Conservation (phyloP, 2,113 vertebrate genomes). For the Solea solea region DNA sequence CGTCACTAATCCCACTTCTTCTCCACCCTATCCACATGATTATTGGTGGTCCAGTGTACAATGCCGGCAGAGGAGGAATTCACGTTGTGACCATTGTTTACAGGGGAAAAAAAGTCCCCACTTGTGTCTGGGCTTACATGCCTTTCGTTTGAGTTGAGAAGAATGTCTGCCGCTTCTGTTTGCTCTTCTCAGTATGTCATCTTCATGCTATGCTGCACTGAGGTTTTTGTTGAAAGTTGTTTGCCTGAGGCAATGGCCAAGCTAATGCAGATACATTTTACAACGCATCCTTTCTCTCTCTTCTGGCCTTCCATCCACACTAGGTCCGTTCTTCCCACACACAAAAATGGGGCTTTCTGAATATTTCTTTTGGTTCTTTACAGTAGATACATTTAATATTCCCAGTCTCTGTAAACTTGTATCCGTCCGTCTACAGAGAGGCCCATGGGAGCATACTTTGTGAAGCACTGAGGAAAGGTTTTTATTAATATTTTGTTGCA, state of each 20-base stretch:
- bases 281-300: conserved; percentile 18
- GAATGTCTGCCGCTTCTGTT: conserved; percentile 55
- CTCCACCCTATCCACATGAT: conserved; percentile 33
- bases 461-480: not conserved
- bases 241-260: conserved; percentile 52
- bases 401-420: not conserved
- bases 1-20: conserved; percentile 31
- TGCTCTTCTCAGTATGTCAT: conserved; percentile 57
- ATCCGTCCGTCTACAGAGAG: not conserved
- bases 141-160: conserved; percentile 58
- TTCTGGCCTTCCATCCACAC: conserved; percentile 19
- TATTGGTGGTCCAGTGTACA: conserved; percentile 51
- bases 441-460: not conserved
- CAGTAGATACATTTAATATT: conserved; percentile 7
- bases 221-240: conserved; percentile 63
- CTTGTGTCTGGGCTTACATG: conserved; percentile 59
- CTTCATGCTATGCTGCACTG: conserved; percentile 58
- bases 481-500: not conserved
- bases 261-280: conserved; percentile 47
- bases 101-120: conserved; percentile 63
- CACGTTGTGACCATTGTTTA: conserved; percentile 61
- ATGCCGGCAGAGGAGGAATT: conserved; percentile 56
- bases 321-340: conserved; percentile 24
- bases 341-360: conserved; percentile 12
- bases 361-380: not conserved